phyloP scores from a whole-genome alignment of 1,140 invertebrate species.

The Conopomorpha cramerella region DNA sequence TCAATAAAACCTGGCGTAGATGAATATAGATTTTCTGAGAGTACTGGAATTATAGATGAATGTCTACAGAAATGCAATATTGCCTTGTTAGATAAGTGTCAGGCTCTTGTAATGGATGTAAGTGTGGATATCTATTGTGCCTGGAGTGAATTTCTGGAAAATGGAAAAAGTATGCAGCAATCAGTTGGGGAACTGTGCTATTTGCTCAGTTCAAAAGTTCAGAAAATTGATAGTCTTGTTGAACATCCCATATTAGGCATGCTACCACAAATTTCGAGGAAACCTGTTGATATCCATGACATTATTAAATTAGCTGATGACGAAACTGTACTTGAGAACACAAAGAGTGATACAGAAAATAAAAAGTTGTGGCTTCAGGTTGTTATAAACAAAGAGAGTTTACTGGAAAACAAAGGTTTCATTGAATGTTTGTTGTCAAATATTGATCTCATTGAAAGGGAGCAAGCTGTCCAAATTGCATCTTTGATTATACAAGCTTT shows the following conservation, averaged over 20 bases:
- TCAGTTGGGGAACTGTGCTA: conserved; percentile 30
- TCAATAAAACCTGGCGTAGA: conserved; percentile 7
- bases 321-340: conserved; percentile 23
- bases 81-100: conserved; percentile 25
- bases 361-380: conserved; percentile 26
- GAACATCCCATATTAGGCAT: conserved; percentile 35
- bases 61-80: conserved; percentile 22
- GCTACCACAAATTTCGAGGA: conserved; percentile 36
- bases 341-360: conserved; percentile 17
- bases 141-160: conserved; percentile 46
- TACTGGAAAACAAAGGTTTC: conserved; percentile 20
- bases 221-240: conserved; percentile 12
- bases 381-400: conserved; percentile 22
- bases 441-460: conserved; percentile 19
- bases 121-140: conserved; percentile 47
- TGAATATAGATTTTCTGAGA: conserved; percentile 12
- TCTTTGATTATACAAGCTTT: conserved; percentile 8
- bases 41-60: conserved; percentile 16
- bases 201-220: conserved; percentile 16
- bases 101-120: conserved; percentile 31
- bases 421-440: conserved; percentile 16
- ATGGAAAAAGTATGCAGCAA: conserved; percentile 33
- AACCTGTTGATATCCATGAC: conserved; percentile 27
- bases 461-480: conserved; percentile 17
- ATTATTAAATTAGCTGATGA: conserved; percentile 24